Conservation (phyloP, 2,888 invertebrate genomes). For the Panzeria rudis region DNA sequence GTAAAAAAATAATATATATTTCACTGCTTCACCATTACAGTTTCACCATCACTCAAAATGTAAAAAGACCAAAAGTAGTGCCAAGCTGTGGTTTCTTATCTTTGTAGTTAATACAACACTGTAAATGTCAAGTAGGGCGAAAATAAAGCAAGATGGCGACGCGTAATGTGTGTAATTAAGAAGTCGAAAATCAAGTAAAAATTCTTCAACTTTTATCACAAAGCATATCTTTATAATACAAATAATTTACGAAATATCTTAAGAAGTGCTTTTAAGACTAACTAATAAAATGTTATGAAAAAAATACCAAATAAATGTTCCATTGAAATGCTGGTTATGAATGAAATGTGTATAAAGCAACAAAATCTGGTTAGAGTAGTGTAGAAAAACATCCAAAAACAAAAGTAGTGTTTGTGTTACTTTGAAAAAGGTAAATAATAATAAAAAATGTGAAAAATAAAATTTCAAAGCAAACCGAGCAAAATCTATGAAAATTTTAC, state of each 20-base stretch:
- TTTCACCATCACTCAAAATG: no score
- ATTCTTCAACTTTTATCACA: slow-evolving; percentile 40
- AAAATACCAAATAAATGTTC: not conserved
- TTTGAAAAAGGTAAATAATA: slow-evolving; percentile 80
- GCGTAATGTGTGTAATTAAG: slow-evolving; percentile 77
- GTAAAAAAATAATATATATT: no score
- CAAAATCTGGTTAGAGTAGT: slow-evolving; percentile 55
- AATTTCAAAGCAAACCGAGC: slow-evolving; percentile 12
- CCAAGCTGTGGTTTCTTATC: not conserved
- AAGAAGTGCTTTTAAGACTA: slow-evolving; percentile 12
- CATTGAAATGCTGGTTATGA: slow-evolving; percentile 23
- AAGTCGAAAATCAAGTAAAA: slow-evolving; percentile 75
- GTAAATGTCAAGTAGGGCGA: slow-evolving; percentile 63
- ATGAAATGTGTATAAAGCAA: slow-evolving; percentile 47
- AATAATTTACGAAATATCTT: slow-evolving; percentile 25
- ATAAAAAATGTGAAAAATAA: slow-evolving; percentile 60
- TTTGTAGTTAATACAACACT: slow-evolving; percentile 13
- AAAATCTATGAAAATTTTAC: slow-evolving; percentile 2
- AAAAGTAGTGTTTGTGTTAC: slow-evolving; percentile 77
- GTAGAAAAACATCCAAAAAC: slow-evolving; percentile 66
- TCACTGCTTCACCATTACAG: no score
- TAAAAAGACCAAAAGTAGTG: not conserved
- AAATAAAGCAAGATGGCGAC: slow-evolving; percentile 72
- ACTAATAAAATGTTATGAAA: slow-evolving; percentile 24
- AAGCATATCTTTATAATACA: slow-evolving; percentile 32